phyloP scores from a whole-genome alignment of 2,888 invertebrate species.

The Drosophila peninsularis region DNA sequence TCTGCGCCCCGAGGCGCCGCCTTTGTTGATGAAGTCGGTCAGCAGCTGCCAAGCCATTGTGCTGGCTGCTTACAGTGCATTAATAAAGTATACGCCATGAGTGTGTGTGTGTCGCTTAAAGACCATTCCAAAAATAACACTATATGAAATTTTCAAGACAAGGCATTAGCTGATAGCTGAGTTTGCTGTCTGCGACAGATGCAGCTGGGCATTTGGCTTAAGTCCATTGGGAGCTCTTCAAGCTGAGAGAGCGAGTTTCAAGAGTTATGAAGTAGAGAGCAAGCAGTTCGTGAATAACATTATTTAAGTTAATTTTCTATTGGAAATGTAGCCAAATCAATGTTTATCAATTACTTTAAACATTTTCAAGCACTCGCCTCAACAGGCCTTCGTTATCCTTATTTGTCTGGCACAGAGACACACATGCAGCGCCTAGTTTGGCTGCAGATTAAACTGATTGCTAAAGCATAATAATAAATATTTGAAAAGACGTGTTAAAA shows the following conservation, averaged over 20 bases:
- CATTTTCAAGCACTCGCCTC: too few relatives aligned
- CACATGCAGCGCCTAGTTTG: too few relatives aligned
- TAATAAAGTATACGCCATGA: slow-evolving; percentile 43
- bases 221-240: neutral
- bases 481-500: slow-evolving; percentile 10
- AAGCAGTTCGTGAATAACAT: too few relatives aligned
- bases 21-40: slow-evolving; percentile 74
- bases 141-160: neutral
- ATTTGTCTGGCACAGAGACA: neutral
- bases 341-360: too few relatives aligned
- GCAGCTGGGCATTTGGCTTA: neutral
- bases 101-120: slow-evolving; percentile 30
- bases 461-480: slow-evolving; percentile 22
- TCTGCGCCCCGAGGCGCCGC: slow-evolving; percentile 61
- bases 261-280: neutral
- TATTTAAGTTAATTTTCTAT: too few relatives aligned
- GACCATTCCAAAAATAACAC: neutral
- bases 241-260: neutral
- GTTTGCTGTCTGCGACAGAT: neutral
- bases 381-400: neutral
- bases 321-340: neutral
- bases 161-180: slow-evolving; percentile 1
- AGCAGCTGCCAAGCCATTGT: slow-evolving; percentile 41
- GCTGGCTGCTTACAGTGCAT: slow-evolving; percentile 30
- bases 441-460: slow-evolving; percentile 2